Evolutionary conservation across 2,797 vertebrate species (phyloP), one percentile per base, ranked within the genome.

Genomic region (Ceryle rudis): DNA sequence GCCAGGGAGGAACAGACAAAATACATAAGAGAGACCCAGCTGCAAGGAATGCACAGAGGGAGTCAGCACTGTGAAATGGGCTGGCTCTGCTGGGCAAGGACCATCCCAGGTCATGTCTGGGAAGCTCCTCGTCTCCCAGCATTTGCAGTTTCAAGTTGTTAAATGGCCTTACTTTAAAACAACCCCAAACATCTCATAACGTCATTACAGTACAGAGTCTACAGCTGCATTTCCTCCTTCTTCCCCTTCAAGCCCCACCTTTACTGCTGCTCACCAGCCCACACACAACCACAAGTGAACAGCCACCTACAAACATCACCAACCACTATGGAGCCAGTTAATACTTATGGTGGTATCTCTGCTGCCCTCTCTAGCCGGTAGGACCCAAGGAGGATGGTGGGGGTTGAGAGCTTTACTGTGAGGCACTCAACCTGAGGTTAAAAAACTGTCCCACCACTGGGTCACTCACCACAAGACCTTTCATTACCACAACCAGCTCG

Each of bases 201-300:
- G 21, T 33, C 26, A 29, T 52, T 52, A 29, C 51, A 52, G 26
- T 16, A 55, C 17, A 49, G 46, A 44, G 14, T 16, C 49, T 64
- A 58, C 1, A 2, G 33, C 29, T 10, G 2, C 61, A 37, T 66
- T 83, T 89, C 55, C 67, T 77, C 52, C n/a, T 35, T 10, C 19
- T 52, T 67, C 29, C 33, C 33, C 19, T 44, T 67, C 81, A 79
- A 87, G 67, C 37, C 10, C 11, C 3, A 5, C 58, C 47, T 81
- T 60, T 1, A 0, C 23, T 0, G 0, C 47, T 49, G 47, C 51
- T 75, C 62, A 66, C 33, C 28, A 54, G 52, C 65, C 26, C 72
- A 73, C 62, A 65, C 22, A n/a, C 0, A 3, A 78, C 64, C 8
- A 55, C 10, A 1, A 0, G 0, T 23, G 29, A 96, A 46, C 65